These are phyloP conservation scores for Alitta virens DNA, from an alignment of 2,888 invertebrate species.

Conservation along the genomic window DNA sequence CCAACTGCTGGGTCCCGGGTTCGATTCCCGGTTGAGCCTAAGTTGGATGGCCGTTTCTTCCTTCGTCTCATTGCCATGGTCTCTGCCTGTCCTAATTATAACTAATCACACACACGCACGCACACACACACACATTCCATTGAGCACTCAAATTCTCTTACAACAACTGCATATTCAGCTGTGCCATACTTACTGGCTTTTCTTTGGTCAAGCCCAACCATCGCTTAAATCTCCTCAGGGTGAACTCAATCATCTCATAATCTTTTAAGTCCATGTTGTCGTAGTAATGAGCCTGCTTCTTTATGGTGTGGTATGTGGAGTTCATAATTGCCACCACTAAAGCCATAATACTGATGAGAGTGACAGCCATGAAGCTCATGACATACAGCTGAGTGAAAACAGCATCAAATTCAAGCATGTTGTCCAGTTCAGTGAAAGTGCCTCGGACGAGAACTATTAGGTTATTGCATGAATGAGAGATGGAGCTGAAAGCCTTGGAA, in stretches of 20 bases:
- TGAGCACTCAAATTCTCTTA: too few relatives aligned
- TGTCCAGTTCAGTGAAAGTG: neutral
- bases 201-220: slow-evolving; percentile 44
- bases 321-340: slow-evolving; percentile 56
- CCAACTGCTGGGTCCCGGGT: too few relatives aligned
- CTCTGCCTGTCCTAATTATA: too few relatives aligned
- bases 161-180: too few relatives aligned
- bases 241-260: slow-evolving; percentile 58
- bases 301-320: slow-evolving; percentile 41
- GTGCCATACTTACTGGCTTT: slow-evolving; percentile 43
- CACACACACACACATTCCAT: too few relatives aligned
- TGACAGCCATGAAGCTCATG: slow-evolving; percentile 54
- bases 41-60: too few relatives aligned
- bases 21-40: too few relatives aligned
- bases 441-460: slow-evolving; percentile 51
- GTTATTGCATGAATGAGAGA: slow-evolving; percentile 48
- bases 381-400: slow-evolving; percentile 36
- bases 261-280: slow-evolving; percentile 55
- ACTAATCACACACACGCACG: too few relatives aligned
- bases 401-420: neutral
- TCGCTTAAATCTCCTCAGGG: slow-evolving; percentile 49
- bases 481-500: slow-evolving; percentile 44
- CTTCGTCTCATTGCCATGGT: too few relatives aligned
- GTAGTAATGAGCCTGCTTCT: slow-evolving; percentile 52
- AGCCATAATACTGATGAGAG: slow-evolving; percentile 52